Percentiles rank a stretch among this genome's conserved stretches.
Conservation (phyloP, 2,797 vertebrate genomes). For the Sebastes hubbsi region DNA sequence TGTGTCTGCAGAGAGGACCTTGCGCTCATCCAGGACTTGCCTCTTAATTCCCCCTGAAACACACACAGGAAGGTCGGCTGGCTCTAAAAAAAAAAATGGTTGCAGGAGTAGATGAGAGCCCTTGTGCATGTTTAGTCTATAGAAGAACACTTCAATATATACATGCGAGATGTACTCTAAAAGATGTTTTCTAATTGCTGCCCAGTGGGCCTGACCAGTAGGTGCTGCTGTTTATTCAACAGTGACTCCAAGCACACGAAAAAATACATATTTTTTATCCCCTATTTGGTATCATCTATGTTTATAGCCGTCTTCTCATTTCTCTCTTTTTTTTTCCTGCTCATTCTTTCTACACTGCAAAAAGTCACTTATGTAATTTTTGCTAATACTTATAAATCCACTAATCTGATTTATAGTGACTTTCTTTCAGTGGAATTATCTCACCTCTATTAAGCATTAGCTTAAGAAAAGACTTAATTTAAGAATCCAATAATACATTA, state of each 20-base stretch:
- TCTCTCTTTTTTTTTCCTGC: not conserved
- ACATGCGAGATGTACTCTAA: not conserved
- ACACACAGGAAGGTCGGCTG: not conserved
- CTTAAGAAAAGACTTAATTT: not conserved
- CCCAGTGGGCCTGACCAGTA: slow-evolving; percentile 44
- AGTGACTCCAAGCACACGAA: slow-evolving; percentile 1
- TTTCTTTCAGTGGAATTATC: not conserved
- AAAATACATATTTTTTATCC: no score
- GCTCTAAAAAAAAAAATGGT: not conserved
- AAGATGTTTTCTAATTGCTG: not conserved
- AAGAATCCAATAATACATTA: not conserved
- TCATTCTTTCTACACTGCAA: not conserved
- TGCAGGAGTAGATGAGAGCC: not conserved
- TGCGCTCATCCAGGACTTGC: slow-evolving; percentile 9
- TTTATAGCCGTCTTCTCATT: not conserved
- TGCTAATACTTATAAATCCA: not conserved
- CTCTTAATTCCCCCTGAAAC: slow-evolving; percentile 24
- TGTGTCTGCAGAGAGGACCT: slow-evolving; percentile 17
- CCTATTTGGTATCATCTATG: not conserved
- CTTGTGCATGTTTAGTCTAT: not conserved
- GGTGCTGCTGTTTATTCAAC: slow-evolving; percentile 67
- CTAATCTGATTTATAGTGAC: not conserved
- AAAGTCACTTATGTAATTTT: no score
- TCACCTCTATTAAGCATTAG: not conserved
- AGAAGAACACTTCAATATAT: not conserved